Conservation (phyloP, 2,113 vertebrate species). For the Cardinalis cardinalis region DNA sequence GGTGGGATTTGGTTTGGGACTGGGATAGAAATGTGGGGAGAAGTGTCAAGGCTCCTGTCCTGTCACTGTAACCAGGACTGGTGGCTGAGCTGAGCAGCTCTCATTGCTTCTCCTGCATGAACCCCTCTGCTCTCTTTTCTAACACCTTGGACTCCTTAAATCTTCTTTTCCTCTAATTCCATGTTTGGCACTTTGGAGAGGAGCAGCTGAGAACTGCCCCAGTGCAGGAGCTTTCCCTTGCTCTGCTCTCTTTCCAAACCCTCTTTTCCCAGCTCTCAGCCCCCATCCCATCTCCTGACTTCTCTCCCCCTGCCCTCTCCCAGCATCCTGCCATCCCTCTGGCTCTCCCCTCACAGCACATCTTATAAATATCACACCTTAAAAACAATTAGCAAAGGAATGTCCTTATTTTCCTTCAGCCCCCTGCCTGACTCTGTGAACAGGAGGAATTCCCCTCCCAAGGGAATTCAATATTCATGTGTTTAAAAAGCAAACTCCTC, state of each 20-base stretch:
- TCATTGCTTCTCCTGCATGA: background rate
- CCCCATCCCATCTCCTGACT: background rate
- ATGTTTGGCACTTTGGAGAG: background rate
- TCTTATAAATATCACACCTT: background rate
- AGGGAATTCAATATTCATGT: background rate
- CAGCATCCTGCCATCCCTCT: background rate
- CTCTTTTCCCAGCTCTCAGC: background rate
- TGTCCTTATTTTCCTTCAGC: background rate
- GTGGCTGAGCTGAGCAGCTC: background rate
- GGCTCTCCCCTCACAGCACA: background rate
- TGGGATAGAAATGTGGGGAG: fast-evolving
- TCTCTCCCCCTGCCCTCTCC: background rate
- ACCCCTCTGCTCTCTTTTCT: background rate
- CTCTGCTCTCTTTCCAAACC: background rate
- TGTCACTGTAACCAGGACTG: background rate
- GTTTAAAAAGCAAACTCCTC: background rate
- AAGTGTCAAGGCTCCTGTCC: background rate
- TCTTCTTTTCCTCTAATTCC: background rate
- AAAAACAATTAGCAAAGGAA: background rate
- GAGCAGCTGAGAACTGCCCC: background rate
- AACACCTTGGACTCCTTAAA: background rate
- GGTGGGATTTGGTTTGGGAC: background rate
- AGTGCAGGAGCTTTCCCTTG: background rate
- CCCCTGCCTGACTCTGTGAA: background rate
- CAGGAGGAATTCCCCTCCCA: background rate